Percentiles rank a stretch among this genome's conserved stretches.
These are phyloP conservation scores for Gobius niger DNA, from an alignment of 2,113 vertebrate genomes.

Conservation along the genomic window DNA sequence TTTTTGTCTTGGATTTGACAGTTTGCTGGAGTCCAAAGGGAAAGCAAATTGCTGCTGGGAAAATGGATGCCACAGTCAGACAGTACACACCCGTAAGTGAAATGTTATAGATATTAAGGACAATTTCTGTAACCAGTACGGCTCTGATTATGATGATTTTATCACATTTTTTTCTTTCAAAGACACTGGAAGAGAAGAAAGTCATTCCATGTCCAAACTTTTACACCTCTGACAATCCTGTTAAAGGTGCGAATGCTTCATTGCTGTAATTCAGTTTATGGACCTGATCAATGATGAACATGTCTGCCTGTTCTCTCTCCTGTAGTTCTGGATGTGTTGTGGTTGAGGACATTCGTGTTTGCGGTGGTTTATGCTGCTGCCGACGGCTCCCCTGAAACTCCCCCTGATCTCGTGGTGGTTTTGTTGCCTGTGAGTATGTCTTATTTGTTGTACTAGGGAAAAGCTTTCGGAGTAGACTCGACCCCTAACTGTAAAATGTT, in stretches of 20 bases:
- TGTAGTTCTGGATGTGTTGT: slow-evolving; percentile 91
- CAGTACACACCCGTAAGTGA: slow-evolving; percentile 93
- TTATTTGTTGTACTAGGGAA: background rate
- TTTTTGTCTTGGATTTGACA: slow-evolving; percentile 54
- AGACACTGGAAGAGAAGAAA: slow-evolving; percentile 93
- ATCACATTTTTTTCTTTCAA: slow-evolving; percentile 35
- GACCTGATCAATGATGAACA: background rate
- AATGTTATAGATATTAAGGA: background rate
- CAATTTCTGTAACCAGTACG: too few relatives aligned
- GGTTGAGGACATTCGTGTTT: slow-evolving; percentile 92
- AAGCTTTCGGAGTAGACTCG: background rate
- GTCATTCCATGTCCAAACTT: slow-evolving; percentile 90
- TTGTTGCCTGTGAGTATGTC: slow-evolving; percentile 84
- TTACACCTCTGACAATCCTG: slow-evolving; percentile 88
- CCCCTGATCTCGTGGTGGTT: slow-evolving; percentile 91
- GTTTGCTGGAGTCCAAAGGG: slow-evolving; percentile 99
- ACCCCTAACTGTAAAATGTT: background rate
- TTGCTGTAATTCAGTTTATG: background rate
- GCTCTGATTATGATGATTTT: too few relatives aligned
- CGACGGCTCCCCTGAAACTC: slow-evolving; percentile 86
- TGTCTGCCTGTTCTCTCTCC: background rate
- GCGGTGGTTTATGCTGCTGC: slow-evolving; percentile 88
- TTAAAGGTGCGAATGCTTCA: slow-evolving; percentile 82
- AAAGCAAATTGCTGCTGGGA: slow-evolving; percentile 93
- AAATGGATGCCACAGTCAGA: slow-evolving; percentile 88